Evolutionary conservation across 2,797 vertebrate genomes (phyloP).

Genomic region (Cyprinella venusta): DNA sequence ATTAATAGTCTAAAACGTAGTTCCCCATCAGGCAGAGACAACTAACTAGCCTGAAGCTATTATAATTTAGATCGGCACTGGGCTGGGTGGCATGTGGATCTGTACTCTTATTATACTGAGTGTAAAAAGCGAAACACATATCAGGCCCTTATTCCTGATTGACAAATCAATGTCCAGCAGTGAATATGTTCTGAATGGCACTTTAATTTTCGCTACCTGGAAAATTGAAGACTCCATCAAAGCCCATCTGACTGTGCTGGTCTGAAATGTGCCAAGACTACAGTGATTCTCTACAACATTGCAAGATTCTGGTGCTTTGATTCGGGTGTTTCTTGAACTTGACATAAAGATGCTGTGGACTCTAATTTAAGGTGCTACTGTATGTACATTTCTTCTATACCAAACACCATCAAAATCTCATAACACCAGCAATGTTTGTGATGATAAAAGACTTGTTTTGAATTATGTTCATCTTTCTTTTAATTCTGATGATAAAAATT

Average conservation of each 20-base stretch:
- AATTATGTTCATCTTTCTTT: conserved; percentile 1
- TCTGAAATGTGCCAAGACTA: conserved; percentile 10
- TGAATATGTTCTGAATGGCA: conserved; percentile 33
- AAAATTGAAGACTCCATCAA: not conserved
- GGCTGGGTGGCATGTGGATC: not conserved
- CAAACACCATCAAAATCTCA: not conserved
- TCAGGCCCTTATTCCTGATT: conserved; percentile 14
- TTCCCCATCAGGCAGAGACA: conserved; percentile 5
- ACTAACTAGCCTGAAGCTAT: not conserved
- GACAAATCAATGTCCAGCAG: conserved; percentile 34
- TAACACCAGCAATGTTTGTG: not conserved
- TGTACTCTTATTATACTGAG: conserved; percentile 7
- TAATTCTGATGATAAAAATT: not conserved
- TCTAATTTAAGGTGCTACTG: conserved; percentile 1
- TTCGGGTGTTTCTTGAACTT: conserved; percentile 6
- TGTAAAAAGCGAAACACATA: not conserved
- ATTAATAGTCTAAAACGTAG: conserved; percentile 6
- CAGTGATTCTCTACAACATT: not conserved
- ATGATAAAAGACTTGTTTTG: not conserved
- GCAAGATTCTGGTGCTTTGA: not conserved
- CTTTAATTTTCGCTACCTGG: conserved; percentile 20
- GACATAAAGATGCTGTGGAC: not conserved
- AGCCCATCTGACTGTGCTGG: not conserved
- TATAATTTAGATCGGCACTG: not conserved
- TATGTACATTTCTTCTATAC: not conserved